phyloP scores from a whole-genome alignment of 2,797 vertebrate species.

The Falco columbarius region DNA sequence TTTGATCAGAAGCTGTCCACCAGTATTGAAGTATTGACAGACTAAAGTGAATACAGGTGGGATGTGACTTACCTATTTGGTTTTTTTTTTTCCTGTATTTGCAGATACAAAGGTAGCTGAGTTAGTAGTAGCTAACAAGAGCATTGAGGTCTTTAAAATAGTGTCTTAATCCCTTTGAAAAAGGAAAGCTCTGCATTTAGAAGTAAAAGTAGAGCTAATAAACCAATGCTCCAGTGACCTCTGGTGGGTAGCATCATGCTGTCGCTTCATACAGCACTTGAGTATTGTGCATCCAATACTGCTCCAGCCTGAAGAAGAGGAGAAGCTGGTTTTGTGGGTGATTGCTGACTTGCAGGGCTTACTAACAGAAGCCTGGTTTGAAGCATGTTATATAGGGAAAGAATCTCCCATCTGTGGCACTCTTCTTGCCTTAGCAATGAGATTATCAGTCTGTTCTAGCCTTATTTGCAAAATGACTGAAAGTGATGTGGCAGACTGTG shows the following conservation, averaged over 20 bases:
- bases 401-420: not conserved
- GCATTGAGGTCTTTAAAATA: not conserved
- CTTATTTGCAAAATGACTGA: not conserved
- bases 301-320: not conserved
- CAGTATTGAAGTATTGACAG: not conserved
- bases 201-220: not conserved
- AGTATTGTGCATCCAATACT: not conserved
- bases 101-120: not conserved
- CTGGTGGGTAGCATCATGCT: conserved; percentile 67
- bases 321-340: not conserved
- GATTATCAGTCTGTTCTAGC: not conserved
- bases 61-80: not conserved
- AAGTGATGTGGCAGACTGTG: not conserved
- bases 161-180: not conserved
- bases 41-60: not conserved
- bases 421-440: not conserved
- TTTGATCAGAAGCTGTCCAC: not conserved
- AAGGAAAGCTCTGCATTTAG: not conserved
- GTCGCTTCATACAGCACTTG: not conserved
- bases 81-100: not conserved
- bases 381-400: not conserved
- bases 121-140: not conserved
- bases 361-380: not conserved
- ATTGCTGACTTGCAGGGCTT: not conserved
- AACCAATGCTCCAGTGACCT: conserved; percentile 71